These are phyloP conservation scores for Sebastes trivittatus DNA, from an alignment of 2,797 vertebrate genomes.

Conservation along the genomic window DNA sequence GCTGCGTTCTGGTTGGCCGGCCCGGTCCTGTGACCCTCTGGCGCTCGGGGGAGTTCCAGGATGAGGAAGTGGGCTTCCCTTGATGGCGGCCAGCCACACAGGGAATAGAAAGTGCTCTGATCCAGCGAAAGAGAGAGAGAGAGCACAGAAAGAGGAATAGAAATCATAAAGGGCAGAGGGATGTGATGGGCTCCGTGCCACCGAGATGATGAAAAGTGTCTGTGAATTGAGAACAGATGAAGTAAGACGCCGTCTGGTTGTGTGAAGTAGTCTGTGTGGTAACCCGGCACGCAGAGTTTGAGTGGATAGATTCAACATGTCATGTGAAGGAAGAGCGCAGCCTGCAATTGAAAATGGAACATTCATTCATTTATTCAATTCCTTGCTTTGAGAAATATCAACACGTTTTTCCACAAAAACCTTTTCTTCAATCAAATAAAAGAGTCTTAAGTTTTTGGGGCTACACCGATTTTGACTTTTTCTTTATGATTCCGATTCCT, in stretches of 20 bases:
- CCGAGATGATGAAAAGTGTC: not conserved
- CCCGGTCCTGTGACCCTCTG: slow-evolving; percentile 50
- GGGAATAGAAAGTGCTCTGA: slow-evolving; percentile 67
- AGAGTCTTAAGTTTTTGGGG: not conserved
- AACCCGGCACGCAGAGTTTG: not conserved
- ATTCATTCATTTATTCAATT: not conserved
- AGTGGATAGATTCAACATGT: not conserved
- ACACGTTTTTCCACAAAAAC: not conserved
- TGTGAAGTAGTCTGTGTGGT: slow-evolving; percentile 1
- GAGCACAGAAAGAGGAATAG: slow-evolving; percentile 47
- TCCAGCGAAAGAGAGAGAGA: slow-evolving; percentile 6
- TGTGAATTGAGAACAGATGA: slow-evolving; percentile 6
- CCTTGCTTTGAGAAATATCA: not conserved
- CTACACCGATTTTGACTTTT: not conserved
- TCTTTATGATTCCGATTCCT: too few species aligned
- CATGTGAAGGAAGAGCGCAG: not conserved
- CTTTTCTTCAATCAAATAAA: not conserved
- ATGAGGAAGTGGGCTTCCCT: slow-evolving; percentile 81
- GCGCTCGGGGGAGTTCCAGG: slow-evolving; percentile 70
- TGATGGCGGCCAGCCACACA: slow-evolving; percentile 52
- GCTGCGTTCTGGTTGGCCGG: slow-evolving; percentile 56
- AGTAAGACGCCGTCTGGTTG: not conserved
- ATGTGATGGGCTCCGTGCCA: not conserved
- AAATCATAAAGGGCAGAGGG: slow-evolving; percentile 7
- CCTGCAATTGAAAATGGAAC: not conserved